Conservation (phyloP, 2,113 vertebrate genomes). For the Rattus norvegicus region GRCr8 NC_086036.1:30625001-30625500, state of each 20-base stretch:
- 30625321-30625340: not conserved
- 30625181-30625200: not conserved
- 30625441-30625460: not conserved
- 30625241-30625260: conserved; percentile 7
- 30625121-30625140: not conserved
- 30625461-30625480: not conserved
- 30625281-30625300: not conserved
- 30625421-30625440: not conserved
- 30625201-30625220: not conserved
- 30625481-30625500: not conserved
- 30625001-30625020: not conserved
- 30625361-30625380: not conserved
- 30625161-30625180: not conserved
- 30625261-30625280: not conserved
- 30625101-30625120: conserved; percentile 29
- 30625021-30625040: not conserved
- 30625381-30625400: too few species aligned
- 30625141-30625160: conserved; percentile 1
- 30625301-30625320: not conserved
- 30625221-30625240: not conserved
- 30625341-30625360: not conserved
- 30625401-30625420: not conserved
- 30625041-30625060: not conserved
- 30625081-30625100: not conserved
- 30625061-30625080: conserved; percentile 27